These are phyloP conservation scores for Batillaria attramentaria DNA, from an alignment of 1,140 invertebrate species.

Conservation along the genomic window DNA sequence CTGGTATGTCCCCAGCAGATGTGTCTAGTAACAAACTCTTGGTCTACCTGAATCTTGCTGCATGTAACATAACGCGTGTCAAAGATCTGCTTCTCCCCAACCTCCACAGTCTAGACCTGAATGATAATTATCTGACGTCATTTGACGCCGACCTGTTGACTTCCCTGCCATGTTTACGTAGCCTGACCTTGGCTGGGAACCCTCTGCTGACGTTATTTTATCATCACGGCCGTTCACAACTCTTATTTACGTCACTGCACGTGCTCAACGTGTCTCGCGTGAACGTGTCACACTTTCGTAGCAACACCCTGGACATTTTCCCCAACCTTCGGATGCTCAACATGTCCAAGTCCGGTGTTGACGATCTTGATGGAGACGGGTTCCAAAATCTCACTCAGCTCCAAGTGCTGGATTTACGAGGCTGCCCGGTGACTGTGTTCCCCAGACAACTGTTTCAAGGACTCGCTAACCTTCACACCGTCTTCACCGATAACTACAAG, in stretches of 20 bases:
- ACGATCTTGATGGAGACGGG: neutral
- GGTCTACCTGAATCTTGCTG: neutral
- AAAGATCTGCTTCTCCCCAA: neutral
- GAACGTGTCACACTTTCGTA: neutral
- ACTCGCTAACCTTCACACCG: neutral
- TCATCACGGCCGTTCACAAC: too few relatives aligned
- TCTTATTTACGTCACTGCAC: too few relatives aligned
- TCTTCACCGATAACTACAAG: slow-evolving; percentile 11
- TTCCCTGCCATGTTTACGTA: too few relatives aligned
- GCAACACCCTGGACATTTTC: neutral
- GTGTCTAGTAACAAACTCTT: neutral
- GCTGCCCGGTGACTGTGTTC: neutral
- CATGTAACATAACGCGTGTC: neutral
- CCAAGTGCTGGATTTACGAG: neutral
- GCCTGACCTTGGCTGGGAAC: too few relatives aligned
- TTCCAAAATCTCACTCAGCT: neutral
- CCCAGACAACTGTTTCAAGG: neutral
- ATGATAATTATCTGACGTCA: slow-evolving; percentile 9
- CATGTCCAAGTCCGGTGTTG: neutral
- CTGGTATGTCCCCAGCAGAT: neutral
- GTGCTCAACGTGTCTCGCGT: neutral
- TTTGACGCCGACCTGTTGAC: too few relatives aligned
- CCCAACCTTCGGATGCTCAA: neutral
- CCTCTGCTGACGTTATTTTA: too few relatives aligned
- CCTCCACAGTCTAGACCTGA: slow-evolving; percentile 19